phyloP scores from a whole-genome alignment of 2,113 vertebrate genomes.

The Vombatus ursinus region DNA sequence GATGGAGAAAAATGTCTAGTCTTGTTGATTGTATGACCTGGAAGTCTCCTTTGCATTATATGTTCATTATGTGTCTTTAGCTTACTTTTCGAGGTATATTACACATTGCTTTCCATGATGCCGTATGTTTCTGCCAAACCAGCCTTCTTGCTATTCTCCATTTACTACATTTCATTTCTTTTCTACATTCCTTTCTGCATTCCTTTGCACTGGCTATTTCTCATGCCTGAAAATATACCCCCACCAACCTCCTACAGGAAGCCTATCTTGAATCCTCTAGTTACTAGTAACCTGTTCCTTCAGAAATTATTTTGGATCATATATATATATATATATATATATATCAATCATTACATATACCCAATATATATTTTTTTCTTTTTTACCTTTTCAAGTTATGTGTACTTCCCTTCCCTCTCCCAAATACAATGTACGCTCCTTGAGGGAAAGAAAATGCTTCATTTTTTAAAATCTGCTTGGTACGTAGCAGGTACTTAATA shows the following conservation, averaged over 20 bases:
- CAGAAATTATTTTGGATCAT: not conserved
- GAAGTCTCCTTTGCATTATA: not conserved
- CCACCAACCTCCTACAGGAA: not conserved
- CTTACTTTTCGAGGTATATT: not conserved
- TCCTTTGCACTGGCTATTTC: not conserved
- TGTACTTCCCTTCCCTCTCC: not conserved
- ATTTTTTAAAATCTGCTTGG: not conserved
- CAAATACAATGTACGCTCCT: not conserved
- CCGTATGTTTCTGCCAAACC: not conserved
- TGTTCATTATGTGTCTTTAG: not conserved
- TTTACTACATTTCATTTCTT: not conserved
- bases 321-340: not conserved
- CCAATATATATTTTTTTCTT: not conserved
- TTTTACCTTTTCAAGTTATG: not conserved
- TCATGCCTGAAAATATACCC: not conserved
- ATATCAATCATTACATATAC: no score
- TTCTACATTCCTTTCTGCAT: not conserved
- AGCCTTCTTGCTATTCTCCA: not conserved
- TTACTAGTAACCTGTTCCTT: not conserved
- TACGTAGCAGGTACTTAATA: not conserved
- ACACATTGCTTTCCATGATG: not conserved
- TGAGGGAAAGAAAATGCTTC: not conserved
- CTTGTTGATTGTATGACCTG: not conserved
- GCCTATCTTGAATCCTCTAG: not conserved
- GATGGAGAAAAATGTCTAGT: not conserved